Evolutionary conservation across 2,888 invertebrate genomes (phyloP), one percentile per base, ranked within the genome.

Genomic region (Euspilapteryx auroguttella): DNA sequence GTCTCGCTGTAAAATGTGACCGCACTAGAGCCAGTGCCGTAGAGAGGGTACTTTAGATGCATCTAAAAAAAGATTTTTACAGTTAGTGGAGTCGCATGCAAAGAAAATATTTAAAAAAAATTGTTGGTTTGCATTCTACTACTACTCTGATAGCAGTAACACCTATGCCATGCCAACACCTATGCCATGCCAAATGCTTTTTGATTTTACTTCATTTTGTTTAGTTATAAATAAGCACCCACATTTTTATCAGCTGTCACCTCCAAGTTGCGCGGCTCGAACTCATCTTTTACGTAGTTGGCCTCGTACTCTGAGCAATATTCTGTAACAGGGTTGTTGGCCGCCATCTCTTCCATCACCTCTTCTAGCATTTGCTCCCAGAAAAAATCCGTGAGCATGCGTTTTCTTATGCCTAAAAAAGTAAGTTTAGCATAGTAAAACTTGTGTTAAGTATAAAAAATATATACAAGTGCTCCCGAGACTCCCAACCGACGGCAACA

Each of bases 331-430:
- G 63, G 58, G 14, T 64, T 52, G 6, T 58, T 47, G 1, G 61
- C 57, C 2, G 51, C 55, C 24, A 76, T 25, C 35, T 76, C 76
- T n/a, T 66, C 62, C 2, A 76, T 58, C 2, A 69, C 65, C 46
- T 76, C 76, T n/a, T 65, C 64, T 21, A 75, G 39, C 69, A 73
- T 73, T 58, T 75, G 66, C 37, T 69, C 73, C 73, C 71, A 75
- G 39, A 66, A 73, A 41, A 71, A 73, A 35, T 76, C 63, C 0
- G 59, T 66, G 9, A 76, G 40, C 65, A 75, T 59, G 13, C 59
- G 49, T 36, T 55, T 66, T 9, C 77, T 65, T 27, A 69, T 52
- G 30, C 77, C 76, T 71, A 15, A 11, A 32, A 35, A n/a, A n/a
- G 17, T 22, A 11, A 17, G 10, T 17, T n/a, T 21, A 7, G 3